These are phyloP conservation scores for Onychomys leucogaster DNA, from an alignment of 2,797 vertebrate genomes.

Conservation along the genomic window DNA sequence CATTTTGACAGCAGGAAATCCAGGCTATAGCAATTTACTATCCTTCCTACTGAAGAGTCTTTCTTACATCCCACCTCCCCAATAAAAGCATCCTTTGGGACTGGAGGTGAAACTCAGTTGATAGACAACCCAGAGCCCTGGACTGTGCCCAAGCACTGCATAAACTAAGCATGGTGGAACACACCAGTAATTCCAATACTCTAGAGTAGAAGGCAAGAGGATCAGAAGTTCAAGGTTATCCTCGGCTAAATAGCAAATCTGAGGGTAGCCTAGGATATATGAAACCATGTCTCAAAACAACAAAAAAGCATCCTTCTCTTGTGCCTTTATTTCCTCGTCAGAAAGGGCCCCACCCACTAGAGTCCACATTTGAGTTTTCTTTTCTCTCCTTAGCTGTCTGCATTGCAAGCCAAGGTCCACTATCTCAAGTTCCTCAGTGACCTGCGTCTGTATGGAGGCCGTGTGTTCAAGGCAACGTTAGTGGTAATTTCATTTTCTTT, in stretches of 20 bases:
- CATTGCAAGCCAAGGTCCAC: slow-evolving; percentile 98
- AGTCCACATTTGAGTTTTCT: slow-evolving; percentile 62
- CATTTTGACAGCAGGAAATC: slow-evolving; percentile 43
- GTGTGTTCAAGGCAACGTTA: slow-evolving; percentile 96
- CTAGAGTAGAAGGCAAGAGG: background rate
- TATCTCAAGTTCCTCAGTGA: slow-evolving; percentile 99
- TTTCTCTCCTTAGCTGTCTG: slow-evolving; percentile 92
- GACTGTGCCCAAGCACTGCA: background rate
- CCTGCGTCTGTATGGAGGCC: slow-evolving; percentile 96
- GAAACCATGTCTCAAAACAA: background rate
- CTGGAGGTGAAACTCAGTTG: background rate
- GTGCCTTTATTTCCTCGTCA: slow-evolving; percentile 1
- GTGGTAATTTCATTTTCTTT: slow-evolving; percentile 91
- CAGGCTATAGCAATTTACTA: slow-evolving; percentile 62
- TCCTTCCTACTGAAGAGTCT: slow-evolving; percentile 8
- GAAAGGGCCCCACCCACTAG: background rate
- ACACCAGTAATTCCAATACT: background rate
- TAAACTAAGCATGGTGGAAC: background rate
- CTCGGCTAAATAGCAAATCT: background rate
- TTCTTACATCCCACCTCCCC: slow-evolving; percentile 35
- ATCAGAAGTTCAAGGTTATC: background rate
- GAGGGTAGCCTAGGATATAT: background rate
- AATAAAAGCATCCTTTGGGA: background rate
- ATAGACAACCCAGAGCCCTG: background rate
- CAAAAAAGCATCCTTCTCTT: background rate